Evolutionary conservation across 2,888 invertebrate genomes (phyloP), one percentile per base, ranked within the genome.

Genomic region (Argyra leucocephala): DNA sequence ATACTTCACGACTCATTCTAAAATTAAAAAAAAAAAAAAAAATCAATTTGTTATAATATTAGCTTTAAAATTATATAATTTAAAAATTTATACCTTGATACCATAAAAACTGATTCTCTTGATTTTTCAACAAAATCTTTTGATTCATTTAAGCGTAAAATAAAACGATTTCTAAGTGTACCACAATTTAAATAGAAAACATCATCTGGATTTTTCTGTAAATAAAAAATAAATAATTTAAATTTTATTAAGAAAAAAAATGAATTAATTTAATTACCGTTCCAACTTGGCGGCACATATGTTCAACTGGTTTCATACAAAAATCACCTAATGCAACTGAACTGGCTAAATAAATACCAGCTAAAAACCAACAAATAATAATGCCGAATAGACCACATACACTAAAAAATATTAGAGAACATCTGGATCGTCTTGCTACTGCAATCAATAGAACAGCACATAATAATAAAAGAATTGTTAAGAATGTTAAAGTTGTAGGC

Each of bases 381-480:
- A 80, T 78, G 68, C 79, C 79, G 70, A 80, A 79, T 62, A 91
- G 81, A 57, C 89, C 88, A 78, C 92, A 87, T 67, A 94, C 94
- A 69, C 92, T 92, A 73, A 94, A 92, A 84, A 91, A 88, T 75
- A 95, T 90, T 68, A 96, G 84, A 63, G 93, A 90, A 75, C 93
- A 93, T 64, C 94, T 86, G 62, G 92, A 93, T 66, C 79, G 76
- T 63, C 80, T 73, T 24, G 79, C 80, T 48, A 80, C 79, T n/a
- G 80, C 80, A 70, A 80, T 80, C 24, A 80, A 79, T 65, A 80
- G 71, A 7, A 80, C 74, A 2, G 79, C 78, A 70, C 80, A 80
- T 10, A 80, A 71, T 63, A 80, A 71, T 57, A 80, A 70, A 7
- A 80, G 69, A 23, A 78, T 69, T 9, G 80, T 80, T 61, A 80